Base-by-base conservation (phyloP, 2,888 invertebrate species). In the Acanthosepion esculentum region DNA sequence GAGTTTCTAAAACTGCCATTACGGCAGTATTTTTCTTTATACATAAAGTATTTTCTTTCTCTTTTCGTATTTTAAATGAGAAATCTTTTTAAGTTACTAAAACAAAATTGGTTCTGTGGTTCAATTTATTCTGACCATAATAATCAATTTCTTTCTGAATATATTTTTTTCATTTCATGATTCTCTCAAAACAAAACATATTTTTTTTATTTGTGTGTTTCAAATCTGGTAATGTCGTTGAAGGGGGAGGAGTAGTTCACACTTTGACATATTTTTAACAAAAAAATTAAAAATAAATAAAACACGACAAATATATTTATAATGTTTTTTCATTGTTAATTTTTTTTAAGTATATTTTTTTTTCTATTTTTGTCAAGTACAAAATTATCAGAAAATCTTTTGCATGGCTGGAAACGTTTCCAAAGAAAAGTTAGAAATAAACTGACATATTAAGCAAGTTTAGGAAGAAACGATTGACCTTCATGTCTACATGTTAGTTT, bases 381-480 rank as follows among this genome's bases (percentile, higher is more conserved):
- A 78, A 78, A 78, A 78, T 78, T n/a, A 78, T n/a, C 78, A 78
- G 78, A 78, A 78, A 78, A 78, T n/a, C 78, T 78, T n/a, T n/a
- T 78, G 78, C n/a, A 78, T 78, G 78, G 78, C 78, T 78, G 78
- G 78, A 78, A 78, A 78, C n/a, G 10, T n/a, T 33, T n/a, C n/a
- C 78, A n/a, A 78, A n/a, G n/a, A 33, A n/a, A 78, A 78, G n/a
- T 29, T 78, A n/a, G n/a, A n/a, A 78, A n/a, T 78, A n/a, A n/a
- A 78, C n/a, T 33, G 78, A 12, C 78, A 78, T 78, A 78, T 78
- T n/a, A 78, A 78, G 78, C 78, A 78, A 15, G n/a, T 33, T 78
- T 78, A n/a, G n/a, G n/a, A 59, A 78, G 78, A 78, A 78, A 33
- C 78, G 12, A 78, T 78, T 20, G n/a, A 12, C 33, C 12, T 78